phyloP scores from a whole-genome alignment of 1,140 invertebrate species.

The Ceratina japonica region DNA sequence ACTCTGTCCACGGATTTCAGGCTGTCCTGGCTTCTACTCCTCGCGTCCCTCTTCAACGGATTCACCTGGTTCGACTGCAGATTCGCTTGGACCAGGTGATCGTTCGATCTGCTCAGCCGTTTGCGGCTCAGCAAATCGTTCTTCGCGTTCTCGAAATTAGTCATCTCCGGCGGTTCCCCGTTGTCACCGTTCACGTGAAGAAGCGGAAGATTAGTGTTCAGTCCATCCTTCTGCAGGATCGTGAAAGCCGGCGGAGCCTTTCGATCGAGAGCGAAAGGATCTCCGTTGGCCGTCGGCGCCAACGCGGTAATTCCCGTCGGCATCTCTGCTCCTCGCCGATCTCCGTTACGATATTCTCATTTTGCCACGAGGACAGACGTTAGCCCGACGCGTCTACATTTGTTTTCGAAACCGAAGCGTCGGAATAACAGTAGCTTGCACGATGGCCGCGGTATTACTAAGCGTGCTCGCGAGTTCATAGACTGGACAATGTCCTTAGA shows the following conservation, averaged over 20 bases:
- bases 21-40: conserved; percentile 77
- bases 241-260: conserved; percentile 70
- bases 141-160: conserved; percentile 57
- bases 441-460: conserved; percentile 62
- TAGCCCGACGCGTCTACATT: too few species aligned
- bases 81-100: conserved; percentile 69
- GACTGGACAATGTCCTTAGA: conserved; percentile 73
- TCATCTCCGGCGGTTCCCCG: conserved; percentile 58
- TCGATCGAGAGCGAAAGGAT: conserved; percentile 57
- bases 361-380: too few species aligned
- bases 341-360: too few species aligned
- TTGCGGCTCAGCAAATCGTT: conserved; percentile 62
- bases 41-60: conserved; percentile 67
- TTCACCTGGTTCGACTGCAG: conserved; percentile 70
- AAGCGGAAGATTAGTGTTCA: conserved; percentile 71
- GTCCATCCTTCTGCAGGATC: conserved; percentile 71
- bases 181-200: conserved; percentile 60
- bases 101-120: conserved; percentile 72
- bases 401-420: too few species aligned
- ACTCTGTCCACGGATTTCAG: conserved; percentile 53
- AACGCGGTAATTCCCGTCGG: conserved; percentile 68
- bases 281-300: conserved; percentile 57
- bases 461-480: conserved; percentile 51
- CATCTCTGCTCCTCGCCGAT: conserved; percentile 47
- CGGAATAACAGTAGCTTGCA: not conserved